Evolutionary conservation across 2,888 invertebrate genomes (phyloP).

Genomic region (Temnothorax unifasciatus): DNA sequence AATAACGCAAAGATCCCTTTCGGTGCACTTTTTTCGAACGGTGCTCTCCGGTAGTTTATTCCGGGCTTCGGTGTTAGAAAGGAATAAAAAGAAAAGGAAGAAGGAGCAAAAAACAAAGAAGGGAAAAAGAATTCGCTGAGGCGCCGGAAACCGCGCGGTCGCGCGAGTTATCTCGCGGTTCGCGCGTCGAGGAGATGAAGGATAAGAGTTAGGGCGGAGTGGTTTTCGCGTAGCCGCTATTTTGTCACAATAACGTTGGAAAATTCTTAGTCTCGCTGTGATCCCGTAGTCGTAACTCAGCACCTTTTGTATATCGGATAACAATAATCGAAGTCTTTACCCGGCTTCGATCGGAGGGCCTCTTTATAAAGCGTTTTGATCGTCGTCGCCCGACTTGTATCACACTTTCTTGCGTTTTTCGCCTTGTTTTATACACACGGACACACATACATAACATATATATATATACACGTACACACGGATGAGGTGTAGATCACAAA

Average conservation of each 20-base stretch:
- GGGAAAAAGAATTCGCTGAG: background rate
- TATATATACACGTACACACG: conserved; percentile 17
- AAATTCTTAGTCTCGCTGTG: conserved; percentile 80
- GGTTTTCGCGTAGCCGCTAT: conserved; percentile 68
- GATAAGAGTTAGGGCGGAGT: background rate
- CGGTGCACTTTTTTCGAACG: conserved; percentile 59
- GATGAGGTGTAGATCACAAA: conserved; percentile 53
- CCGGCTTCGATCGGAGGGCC: conserved; percentile 71
- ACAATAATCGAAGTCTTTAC: conserved; percentile 66
- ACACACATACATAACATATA: conserved; percentile 20
- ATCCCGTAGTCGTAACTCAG: conserved; percentile 80
- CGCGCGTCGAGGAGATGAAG: conserved; percentile 2
- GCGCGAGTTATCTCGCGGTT: conserved; percentile 41
- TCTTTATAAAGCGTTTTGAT: conserved; percentile 73
- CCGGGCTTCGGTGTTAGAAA: background rate
- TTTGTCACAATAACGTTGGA: conserved; percentile 69
- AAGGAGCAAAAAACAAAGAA: background rate
- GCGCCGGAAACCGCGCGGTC: conserved; percentile 46
- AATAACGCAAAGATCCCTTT: conserved; percentile 49
- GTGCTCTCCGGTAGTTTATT: conserved; percentile 36
- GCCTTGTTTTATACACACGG: conserved; percentile 53
- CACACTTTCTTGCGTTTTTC: conserved; percentile 60
- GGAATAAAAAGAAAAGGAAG: background rate
- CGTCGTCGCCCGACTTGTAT: conserved; percentile 58
- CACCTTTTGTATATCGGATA: conserved; percentile 74